phyloP scores from a whole-genome alignment of 2,113 vertebrate genomes.

The Dendropsophus ebraccatus region DNA sequence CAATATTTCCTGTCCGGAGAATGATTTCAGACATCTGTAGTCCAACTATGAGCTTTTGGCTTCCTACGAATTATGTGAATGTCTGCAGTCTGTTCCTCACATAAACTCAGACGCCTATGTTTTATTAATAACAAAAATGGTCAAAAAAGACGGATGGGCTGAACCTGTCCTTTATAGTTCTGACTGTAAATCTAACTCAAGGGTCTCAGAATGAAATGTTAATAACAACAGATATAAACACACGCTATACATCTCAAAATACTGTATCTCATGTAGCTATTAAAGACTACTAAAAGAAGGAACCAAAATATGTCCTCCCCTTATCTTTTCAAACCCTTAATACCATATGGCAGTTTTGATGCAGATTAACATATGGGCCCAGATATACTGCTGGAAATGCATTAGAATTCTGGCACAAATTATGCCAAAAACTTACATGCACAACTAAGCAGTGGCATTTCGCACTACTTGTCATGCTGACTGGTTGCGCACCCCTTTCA shows the following conservation, averaged over 20 bases:
- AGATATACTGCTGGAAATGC: no score
- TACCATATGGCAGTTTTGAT: background rate
- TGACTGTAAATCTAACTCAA: background rate
- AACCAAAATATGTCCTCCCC: background rate
- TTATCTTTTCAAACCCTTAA: background rate
- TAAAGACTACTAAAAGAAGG: background rate
- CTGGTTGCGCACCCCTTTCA: no score
- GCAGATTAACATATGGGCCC: no score
- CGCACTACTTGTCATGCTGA: no score
- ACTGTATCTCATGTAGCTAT: background rate
- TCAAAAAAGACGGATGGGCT: background rate
- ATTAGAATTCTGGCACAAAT: no score
- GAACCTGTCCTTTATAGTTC: background rate
- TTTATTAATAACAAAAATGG: background rate
- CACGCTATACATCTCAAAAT: background rate
- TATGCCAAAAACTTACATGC: no score
- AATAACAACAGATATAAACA: background rate
- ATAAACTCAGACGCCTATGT: background rate
- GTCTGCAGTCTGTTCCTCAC: conserved; percentile 10
- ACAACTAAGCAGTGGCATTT: no score
- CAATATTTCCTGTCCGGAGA: background rate
- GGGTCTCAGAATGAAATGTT: background rate
- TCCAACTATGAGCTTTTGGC: background rate
- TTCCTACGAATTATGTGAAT: background rate
- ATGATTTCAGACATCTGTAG: conserved; percentile 5